Base-by-base conservation (phyloP, 2,113 vertebrate species). In the Oophaga pumilio region DNA sequence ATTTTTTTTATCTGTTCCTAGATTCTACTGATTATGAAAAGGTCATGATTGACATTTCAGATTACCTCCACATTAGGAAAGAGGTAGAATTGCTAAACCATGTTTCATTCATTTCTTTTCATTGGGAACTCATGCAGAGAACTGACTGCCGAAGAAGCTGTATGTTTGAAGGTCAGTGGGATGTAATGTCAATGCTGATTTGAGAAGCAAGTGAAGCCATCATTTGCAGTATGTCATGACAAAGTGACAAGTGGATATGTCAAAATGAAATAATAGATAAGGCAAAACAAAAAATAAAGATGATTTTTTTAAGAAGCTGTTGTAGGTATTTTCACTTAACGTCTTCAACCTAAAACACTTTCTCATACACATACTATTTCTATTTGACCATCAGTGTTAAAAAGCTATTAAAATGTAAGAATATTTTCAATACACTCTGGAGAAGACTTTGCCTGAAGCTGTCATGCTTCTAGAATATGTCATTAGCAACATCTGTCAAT, bases 121-220 rank as follows among this genome's bases (percentile, higher is more conserved):
- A 90, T 60, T 14, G 33, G 13, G 86, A 82, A 81, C 62, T 90
- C 88, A 87, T 89, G 90, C 79, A 89, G 89, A 88, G 64, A 88
- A 77, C 89, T 80, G 1, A 26, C 89, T 86, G 88, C 87, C 87
- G 89, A 90, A 90, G 76, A 89, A 9, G 50, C 2, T 84, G 90
- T 87, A 82, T 22, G 81, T 87, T 85, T 91, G 90, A 92, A 91
- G 90, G 90, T 91, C 93, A 91, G 87, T 82, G 90, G 90, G 85
- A 91, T 90, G 88, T 91, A 91, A 90, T 71, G 73, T 60, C 59
- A 87, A 80, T 69, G 82, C 90, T 89, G 66, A 74, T 86, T 84
- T 85, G 79, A 89, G 89, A 90, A 92, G 90, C 73, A 91, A 92
- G 90, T 87, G 73, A 93, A 92, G 88, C 50, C 68, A 91, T 92